Percentiles rank a stretch among this genome's conserved stretches.
phyloP scores from a whole-genome alignment of 2,113 vertebrate species.

The rabbit (Oryctolagus cuniculus) region DNA sequence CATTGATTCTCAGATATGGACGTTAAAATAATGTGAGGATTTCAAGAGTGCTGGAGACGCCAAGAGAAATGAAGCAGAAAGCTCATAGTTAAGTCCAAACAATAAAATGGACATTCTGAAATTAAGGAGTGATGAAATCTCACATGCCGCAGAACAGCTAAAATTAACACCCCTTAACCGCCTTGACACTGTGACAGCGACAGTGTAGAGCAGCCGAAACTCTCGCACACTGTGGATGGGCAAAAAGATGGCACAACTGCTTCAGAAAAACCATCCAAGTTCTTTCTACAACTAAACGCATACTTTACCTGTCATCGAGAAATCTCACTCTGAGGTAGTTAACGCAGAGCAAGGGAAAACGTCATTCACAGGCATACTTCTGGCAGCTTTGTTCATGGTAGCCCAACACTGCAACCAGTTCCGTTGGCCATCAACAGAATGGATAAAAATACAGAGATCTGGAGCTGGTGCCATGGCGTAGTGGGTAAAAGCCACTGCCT shows the following conservation, averaged over 20 bases:
- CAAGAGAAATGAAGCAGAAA: not conserved
- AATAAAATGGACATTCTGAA: slow-evolving; percentile 7
- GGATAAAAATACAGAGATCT: slow-evolving; percentile 31
- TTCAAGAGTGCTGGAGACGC: not conserved
- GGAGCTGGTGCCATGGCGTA: too few species aligned
- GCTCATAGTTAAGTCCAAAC: slow-evolving; percentile 1
- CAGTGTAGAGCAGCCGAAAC: not conserved
- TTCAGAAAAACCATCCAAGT: not conserved
- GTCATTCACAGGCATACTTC: not conserved
- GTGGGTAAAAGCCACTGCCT: too few species aligned
- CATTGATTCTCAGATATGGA: not conserved
- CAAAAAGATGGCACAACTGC: not conserved
- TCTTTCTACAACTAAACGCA: not conserved
- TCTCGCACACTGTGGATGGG: not conserved
- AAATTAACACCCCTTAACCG: not conserved
- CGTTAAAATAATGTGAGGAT: not conserved
- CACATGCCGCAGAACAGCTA: not conserved
- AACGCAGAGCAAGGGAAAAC: not conserved
- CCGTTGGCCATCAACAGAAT: not conserved
- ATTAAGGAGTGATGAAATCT: not conserved
- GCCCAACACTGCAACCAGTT: not conserved
- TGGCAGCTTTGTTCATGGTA: not conserved
- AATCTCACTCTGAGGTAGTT: not conserved
- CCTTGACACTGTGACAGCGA: not conserved
- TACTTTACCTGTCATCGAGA: not conserved